Base-by-base conservation (phyloP, 2,113 vertebrate genomes). In the Eolophus roseicapilla region DNA sequence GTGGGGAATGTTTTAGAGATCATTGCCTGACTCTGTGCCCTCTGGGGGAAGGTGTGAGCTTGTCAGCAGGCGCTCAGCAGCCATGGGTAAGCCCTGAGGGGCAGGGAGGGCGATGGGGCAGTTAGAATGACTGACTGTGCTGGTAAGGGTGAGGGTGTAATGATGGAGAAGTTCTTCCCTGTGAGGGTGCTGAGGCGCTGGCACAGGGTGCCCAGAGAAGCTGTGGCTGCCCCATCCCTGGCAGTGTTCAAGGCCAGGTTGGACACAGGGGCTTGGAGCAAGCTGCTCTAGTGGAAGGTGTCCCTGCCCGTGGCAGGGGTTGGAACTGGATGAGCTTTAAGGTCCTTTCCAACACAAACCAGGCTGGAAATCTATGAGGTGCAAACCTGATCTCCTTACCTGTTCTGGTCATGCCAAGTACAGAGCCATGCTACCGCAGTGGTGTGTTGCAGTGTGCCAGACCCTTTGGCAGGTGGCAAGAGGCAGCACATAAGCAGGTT, bases 111-210 rank as follows among this genome's bases (percentile, higher is more conserved):
- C 12, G 27, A 35, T 13, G 18, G 59, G 21, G 21, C 11, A 35
- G 17, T 29, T 33, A 29, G n/a, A 16, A 16, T 1, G 0, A 24
- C n/a, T 39, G 39, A 39, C 39, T 11, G 10, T 19, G 13, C 7
- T 69, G 47, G 5, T 18, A 13, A n/a, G 23, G 4, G 11, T 21
- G 29, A 37, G n/a, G 27, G 53, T 55, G 8, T n/a, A 41, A 24
- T 3, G 13, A 24, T 33, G 13, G 15, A 31, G 14, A 59, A 59
- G 13, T 4, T 59, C 6, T 59, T 59, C 33, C 57, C 57, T 59
- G 20, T 23, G 57, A 59, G 57, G 33, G 10, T 89, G 33, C 57
- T 59, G 57, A 59, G 57, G 55, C 3, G 6, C 33, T 59, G 55
- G 57, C 57, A 9, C 33, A 23, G 33, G 55, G 20, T 59, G 33